A percentile compares a stretch with the other conserved stretches of the same genome.
phyloP scores from a whole-genome alignment of 2,797 vertebrate genomes.

The Numenius phaeopus region DNA sequence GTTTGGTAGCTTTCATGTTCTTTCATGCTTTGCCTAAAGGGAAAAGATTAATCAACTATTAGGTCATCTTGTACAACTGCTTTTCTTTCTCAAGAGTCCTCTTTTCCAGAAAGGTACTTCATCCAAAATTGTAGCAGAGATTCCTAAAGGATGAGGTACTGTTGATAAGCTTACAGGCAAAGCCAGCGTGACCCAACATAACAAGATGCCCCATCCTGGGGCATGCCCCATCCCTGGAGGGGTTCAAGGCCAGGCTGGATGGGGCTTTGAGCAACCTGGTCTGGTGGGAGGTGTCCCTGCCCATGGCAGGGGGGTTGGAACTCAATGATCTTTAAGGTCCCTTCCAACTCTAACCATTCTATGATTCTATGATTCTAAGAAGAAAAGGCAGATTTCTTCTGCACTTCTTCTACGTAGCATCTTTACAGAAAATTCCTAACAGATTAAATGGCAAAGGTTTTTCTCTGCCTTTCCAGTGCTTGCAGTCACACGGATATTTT shows the following conservation, averaged over 20 bases:
- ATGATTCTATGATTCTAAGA: not conserved
- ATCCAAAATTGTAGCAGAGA: not conserved
- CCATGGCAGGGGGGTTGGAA: too few species aligned
- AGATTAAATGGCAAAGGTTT: not conserved
- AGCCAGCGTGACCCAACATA: not conserved
- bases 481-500: not conserved
- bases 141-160: slow-evolving; percentile 6
- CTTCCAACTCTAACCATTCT: too few species aligned
- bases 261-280: too few species aligned
- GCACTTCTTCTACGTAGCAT: not conserved
- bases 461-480: not conserved
- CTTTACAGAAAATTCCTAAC: not conserved
- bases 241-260: too few species aligned
- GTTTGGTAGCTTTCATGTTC: slow-evolving; percentile 41
- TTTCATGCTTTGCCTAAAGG: slow-evolving; percentile 48
- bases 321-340: too few species aligned
- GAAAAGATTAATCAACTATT: slow-evolving; percentile 46
- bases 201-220: not conserved
- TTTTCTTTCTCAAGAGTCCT: slow-evolving; percentile 14
- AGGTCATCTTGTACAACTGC: slow-evolving; percentile 12
- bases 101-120: slow-evolving; percentile 26
- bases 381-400: not conserved
- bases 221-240: too few species aligned
- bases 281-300: too few species aligned
- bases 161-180: not conserved